A percentile compares a stretch with the other conserved stretches of the same genome.
phyloP scores from a whole-genome alignment of 2,113 vertebrate species.

The Myodes glareolus region DNA sequence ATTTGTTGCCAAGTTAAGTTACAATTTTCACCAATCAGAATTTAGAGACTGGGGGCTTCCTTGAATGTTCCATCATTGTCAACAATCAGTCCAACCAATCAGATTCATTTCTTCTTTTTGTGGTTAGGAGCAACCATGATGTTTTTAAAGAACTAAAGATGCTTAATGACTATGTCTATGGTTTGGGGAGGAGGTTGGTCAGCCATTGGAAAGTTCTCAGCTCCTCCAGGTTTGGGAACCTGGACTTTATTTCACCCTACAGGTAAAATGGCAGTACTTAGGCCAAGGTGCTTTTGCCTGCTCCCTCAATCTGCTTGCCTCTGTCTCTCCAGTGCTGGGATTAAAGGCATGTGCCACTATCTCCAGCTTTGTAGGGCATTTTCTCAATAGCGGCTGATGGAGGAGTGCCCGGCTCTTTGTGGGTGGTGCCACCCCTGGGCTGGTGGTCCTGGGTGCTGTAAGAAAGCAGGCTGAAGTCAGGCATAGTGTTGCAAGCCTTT shows the following conservation, averaged over 20 bases:
- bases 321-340: background rate
- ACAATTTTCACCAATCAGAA: background rate
- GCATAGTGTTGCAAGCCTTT: background rate
- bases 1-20: background rate
- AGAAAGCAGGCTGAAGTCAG: background rate
- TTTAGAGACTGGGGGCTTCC: background rate
- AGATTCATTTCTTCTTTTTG: background rate
- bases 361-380: background rate
- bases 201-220: background rate
- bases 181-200: background rate
- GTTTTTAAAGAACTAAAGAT: background rate
- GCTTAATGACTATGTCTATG: background rate
- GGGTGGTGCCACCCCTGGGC: background rate
- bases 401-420: background rate
- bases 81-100: background rate
- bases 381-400: background rate
- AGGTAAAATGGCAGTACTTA: background rate
- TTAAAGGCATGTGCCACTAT: background rate
- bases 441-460: background rate
- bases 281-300: background rate
- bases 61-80: background rate
- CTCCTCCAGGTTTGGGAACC: background rate
- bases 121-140: too few relatives aligned
- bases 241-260: background rate
- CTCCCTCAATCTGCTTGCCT: background rate